A percentile compares a stretch with the other conserved stretches of the same genome.
phyloP scores from a whole-genome alignment of 2,888 invertebrate species.

The Trissolcus brochymenae region DNA sequence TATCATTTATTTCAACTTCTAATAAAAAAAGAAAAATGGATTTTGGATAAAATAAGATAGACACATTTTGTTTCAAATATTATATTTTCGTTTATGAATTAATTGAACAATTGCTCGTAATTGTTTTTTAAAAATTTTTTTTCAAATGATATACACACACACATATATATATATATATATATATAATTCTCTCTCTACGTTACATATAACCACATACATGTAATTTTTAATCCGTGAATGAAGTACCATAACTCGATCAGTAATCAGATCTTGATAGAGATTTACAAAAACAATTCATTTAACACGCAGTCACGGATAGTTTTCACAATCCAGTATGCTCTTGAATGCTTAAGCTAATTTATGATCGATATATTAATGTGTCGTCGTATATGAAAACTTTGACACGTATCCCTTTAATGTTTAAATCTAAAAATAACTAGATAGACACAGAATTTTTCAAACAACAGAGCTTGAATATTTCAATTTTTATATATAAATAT shows the following conservation, averaged over 20 bases:
- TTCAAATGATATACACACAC: conserved; percentile 38
- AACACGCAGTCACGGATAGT: conserved; percentile 39
- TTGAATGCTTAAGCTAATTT: conserved; percentile 1
- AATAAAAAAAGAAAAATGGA: no score
- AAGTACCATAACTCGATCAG: conserved; percentile 46
- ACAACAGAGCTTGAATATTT: no score
- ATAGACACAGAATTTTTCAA: no score
- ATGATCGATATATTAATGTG: no score
- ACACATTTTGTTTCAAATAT: conserved; percentile 19
- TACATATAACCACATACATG: conserved; percentile 57
- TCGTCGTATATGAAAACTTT: no score
- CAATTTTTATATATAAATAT: no score
- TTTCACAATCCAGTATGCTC: conserved; percentile 11
- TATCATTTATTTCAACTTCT: no score
- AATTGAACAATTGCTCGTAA: conserved; percentile 39
- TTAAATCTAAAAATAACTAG: no score
- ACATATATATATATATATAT: no score
- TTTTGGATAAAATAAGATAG: background rate
- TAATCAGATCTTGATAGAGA: conserved; percentile 70
- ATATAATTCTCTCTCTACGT: conserved; percentile 46
- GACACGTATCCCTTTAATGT: no score
- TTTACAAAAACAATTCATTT: conserved; percentile 58
- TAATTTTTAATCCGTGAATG: conserved; percentile 37
- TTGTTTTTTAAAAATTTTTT: conserved; percentile 40
- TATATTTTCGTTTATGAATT: conserved; percentile 43